Conservation (phyloP, 35 echinoderm and acorn worm genomes). For the Acanthaster planci region DNA sequence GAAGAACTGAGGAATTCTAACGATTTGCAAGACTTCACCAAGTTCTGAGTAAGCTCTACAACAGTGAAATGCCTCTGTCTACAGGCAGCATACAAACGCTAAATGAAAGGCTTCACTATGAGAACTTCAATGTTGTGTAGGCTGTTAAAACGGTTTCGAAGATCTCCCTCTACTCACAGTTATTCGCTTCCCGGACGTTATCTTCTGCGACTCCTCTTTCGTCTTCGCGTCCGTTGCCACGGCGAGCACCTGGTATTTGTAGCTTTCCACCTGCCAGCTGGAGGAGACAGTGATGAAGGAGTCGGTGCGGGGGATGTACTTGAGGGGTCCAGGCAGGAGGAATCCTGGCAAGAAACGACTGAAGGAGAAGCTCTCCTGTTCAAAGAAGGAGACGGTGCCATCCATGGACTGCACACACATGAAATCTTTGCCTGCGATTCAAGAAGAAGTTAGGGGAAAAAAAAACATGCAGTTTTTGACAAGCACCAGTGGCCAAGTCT, state of each 20-base stretch:
- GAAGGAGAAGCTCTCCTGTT: constrained; percentile 98
- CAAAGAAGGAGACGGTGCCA: constrained; percentile 96
- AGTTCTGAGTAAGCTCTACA: too few species aligned
- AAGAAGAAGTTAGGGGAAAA: not conserved
- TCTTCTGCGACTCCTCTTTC: constrained; percentile 91
- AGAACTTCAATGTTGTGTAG: too few species aligned
- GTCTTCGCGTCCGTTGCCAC: constrained; percentile 80
- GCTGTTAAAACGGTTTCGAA: too few species aligned
- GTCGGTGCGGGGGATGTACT: constrained; percentile 83
- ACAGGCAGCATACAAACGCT: too few species aligned
- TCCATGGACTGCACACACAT: constrained; percentile 96
- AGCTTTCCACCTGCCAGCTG: constrained; percentile 92
- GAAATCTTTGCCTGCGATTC: constrained; percentile 85
- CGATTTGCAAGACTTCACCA: too few species aligned
- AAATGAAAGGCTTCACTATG: too few species aligned
- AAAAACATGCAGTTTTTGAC: too few species aligned
- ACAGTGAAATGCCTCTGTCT: too few species aligned
- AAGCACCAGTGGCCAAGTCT: too few species aligned
- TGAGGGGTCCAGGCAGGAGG: constrained; percentile 84
- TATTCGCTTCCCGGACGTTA: constrained; percentile 86
- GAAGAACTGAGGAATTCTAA: too few species aligned
- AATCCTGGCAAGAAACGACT: constrained; percentile 93
- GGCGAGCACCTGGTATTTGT: constrained; percentile 94
- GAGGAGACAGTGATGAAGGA: constrained; percentile 95
- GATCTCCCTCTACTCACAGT: constrained; percentile 48